Base-by-base conservation (phyloP, 2,113 vertebrate species). In the Engystomops pustulosus region DNA sequence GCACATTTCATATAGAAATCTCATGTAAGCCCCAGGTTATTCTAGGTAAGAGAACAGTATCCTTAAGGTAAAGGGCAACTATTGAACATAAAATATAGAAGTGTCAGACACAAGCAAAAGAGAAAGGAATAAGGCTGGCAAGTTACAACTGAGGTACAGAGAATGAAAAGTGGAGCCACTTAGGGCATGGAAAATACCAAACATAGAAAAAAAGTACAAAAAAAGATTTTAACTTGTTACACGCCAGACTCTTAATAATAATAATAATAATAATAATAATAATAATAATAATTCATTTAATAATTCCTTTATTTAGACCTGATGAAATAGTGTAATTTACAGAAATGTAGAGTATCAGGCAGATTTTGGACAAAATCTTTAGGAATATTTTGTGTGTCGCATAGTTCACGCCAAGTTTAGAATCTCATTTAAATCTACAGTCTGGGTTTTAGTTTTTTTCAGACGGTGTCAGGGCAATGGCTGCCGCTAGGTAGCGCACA, bases 401-500 rank as follows among this genome's bases (percentile, higher is more conserved):
- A 51, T 8, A 51, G 70, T 72, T 72, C 6, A 45, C 15, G 11
- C 47, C 36, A 4, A 9, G 10, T 32, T 14, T 9, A 30, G 4
- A 9, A 12, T 3, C 34, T 5, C 6, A 32, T 10, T 10, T 36
- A 32, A 36, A 14, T 8, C 15, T 20, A 6, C 14, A 7, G 30
- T 34, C 15, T 67, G 15, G 8, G 62, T 10, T 67, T 67, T 67
- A 20, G 30, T 36, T 34, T n/a, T 14, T 17, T 62, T 2, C 25
- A 36, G 62, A 1, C 53, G 41, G 32, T 12, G 53, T 8, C 17
- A 9, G 30, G 49, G 18, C 10, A 38, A 18, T 41, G 47, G 20
- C 38, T 70, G 58, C 74, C 75, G 81, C 81, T 84, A 68, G 74
- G 75, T 69, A 78, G 83, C 83, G 74, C 65, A 78, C 34, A 23